Base-by-base conservation (phyloP, 2,797 vertebrate species). In the Spinibarbus caldwelli region DNA sequence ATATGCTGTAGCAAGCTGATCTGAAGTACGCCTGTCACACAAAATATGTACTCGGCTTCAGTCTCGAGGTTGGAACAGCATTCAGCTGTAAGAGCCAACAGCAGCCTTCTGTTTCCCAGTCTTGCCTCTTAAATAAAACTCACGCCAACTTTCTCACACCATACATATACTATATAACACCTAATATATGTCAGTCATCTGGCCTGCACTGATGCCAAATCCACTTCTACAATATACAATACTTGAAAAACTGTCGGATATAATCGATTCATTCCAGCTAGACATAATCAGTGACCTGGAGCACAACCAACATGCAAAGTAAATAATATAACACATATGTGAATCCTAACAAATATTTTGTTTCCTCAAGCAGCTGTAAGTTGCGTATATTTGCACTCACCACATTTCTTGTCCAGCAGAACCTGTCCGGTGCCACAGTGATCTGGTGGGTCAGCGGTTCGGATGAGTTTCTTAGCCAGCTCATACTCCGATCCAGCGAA, bases 401-500 rank as follows among this genome's bases (percentile, higher is more conserved):
- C 97, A 92, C 98, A 99, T 90, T 96, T 96, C 93, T 91, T 95
- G 89, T 97, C 96, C 23, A 92, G 72, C 0, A 93, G 93, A 86
- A 96, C 87, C 91, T 97, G 97, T 59, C 97, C 98, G 5, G 90
- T 92, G 45, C 89, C 92, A 38, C 98, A 99, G 84, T 93, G 90
- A 66, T 97, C 97, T 38, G 94, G 4, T 47, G 90, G 87, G 36
- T 96, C 96, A 0, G 94, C 86, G 0, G 93, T 89, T 89, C 93
- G 94, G 15, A 90, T 89, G 29, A 92, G 85, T 91, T 93, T 97
- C 77, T 94, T 96, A 86, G 95, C 93, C 34, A 96, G 90, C 80
- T 98, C 96, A 0, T 97, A 97, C 88, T 97, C 96, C 0, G 92
- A 81, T 17, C 97, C 97, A 0, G 96, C 95, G 38, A 99, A 91